phyloP scores from a whole-genome alignment of 2,113 vertebrate genomes.

The Callospermophilus lateralis region DNA sequence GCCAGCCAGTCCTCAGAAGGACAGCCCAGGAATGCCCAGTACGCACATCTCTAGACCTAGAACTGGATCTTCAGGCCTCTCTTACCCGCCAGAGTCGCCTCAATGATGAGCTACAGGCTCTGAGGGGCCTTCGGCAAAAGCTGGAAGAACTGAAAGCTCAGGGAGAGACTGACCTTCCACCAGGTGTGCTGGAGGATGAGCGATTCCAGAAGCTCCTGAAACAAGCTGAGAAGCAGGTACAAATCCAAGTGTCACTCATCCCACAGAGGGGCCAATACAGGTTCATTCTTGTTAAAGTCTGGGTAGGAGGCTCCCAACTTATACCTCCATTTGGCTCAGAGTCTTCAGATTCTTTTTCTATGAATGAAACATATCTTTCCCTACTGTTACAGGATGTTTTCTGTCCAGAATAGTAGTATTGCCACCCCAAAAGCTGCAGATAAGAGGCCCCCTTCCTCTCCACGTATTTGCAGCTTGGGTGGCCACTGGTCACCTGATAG shows the following conservation, averaged over 20 bases:
- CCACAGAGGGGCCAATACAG: too few relatives aligned
- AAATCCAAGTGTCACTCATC: not conserved
- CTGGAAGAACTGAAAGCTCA: constrained; percentile 90
- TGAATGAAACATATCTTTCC: not conserved
- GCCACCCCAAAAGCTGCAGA: not conserved
- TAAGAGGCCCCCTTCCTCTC: not conserved
- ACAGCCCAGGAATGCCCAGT: constrained; percentile 80
- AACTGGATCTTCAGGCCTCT: constrained; percentile 93
- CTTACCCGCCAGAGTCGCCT: constrained; percentile 90
- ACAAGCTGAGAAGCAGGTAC: constrained; percentile 91
- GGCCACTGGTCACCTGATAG: not conserved
- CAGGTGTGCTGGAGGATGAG: constrained; percentile 89
- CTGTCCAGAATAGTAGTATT: not conserved
- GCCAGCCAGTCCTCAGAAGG: constrained; percentile 85
- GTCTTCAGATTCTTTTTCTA: not conserved
- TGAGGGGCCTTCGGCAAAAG: constrained; percentile 88
- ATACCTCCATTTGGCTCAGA: not conserved
- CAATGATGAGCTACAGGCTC: constrained; percentile 90
- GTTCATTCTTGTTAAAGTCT: not conserved
- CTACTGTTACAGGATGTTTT: not conserved
- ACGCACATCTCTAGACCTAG: constrained; percentile 92
- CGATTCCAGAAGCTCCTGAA: constrained; percentile 90
- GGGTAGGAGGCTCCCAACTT: rapidly evolving
- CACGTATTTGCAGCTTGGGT: not conserved
- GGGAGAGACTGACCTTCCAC: constrained; percentile 88